Base-by-base conservation (phyloP, 2,888 invertebrate genomes). In the Glyphotaelius pellucidus region DNA sequence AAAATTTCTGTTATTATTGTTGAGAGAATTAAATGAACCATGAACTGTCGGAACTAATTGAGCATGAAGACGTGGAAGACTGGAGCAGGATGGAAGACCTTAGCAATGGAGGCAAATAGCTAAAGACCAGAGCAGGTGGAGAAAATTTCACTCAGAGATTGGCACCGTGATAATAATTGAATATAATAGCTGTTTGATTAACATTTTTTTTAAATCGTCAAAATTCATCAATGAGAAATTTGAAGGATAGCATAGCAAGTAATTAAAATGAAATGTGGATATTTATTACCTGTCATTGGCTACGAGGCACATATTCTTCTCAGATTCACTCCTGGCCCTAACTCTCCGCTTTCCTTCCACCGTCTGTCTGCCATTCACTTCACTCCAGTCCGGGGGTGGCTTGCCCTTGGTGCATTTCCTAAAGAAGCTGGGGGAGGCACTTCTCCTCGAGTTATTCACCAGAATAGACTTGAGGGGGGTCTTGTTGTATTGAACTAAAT, bases 301-400 rank as follows among this genome's bases (percentile, higher is more conserved):
- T 79, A 90, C 80, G 32, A 90, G 86, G 90, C 93, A 93, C 84
- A 89, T 81, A 52, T 79, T 94, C 94, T 96, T 95, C 93, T 96
- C 96, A 91, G 96, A 96, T 95, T 96, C 96, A 94, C 96, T 96
- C 0, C 95, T 94, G 3, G 96, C 96, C 89, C 96, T 94, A 91
- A 96, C 96, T 94, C 96, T 94, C 94, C 96, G 94, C 5, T 96
- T 95, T 11, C 95, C 95, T 94, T 96, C 96, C 79, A 38, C 38
- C n/a, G 86, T 47, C 11, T 80, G 90, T n/a, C 87, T 90, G 15
- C 83, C 90, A 35, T 90, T 47, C 32, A 52, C 80, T 35, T 93
- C 92, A 0, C 89, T 85, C 91, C 92, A 92, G 32, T 92, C 93
- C 12, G 93, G 88, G 2, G 92, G 91, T 15, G 92, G 92, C 31